phyloP scores from a whole-genome alignment of 2,113 vertebrate genomes.

The Caloenas nicobarica region DNA sequence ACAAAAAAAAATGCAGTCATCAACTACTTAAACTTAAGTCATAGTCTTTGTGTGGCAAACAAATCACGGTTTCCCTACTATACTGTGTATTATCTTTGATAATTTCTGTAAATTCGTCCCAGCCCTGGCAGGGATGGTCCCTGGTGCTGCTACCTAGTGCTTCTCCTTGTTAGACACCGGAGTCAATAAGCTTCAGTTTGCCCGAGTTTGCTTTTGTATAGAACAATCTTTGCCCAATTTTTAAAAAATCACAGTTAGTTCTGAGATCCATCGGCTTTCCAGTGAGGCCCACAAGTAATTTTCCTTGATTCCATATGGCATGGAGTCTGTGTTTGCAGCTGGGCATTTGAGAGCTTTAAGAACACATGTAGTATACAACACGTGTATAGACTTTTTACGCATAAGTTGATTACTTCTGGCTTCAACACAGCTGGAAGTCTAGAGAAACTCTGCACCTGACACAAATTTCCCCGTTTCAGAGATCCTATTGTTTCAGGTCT shows the following conservation, averaged over 20 bases:
- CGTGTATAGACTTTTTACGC: accelerated
- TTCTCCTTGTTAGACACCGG: background rate
- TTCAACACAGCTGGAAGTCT: background rate
- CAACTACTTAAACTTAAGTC: background rate
- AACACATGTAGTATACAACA: background rate
- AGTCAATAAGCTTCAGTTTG: background rate
- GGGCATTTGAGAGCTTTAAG: background rate
- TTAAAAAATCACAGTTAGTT: background rate
- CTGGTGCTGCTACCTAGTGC: background rate
- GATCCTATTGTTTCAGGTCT: background rate
- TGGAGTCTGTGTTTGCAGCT: background rate
- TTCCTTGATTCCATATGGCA: background rate
- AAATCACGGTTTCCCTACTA: background rate
- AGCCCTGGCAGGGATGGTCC: background rate
- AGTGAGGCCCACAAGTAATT: background rate
- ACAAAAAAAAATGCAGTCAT: background rate
- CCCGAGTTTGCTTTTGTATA: background rate
- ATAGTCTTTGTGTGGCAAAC: background rate
- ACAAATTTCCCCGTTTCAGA: background rate
- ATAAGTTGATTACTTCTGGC: background rate
- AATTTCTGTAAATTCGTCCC: background rate
- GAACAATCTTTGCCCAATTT: background rate
- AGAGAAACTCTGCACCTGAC: background rate
- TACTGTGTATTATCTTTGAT: background rate
- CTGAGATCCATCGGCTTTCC: background rate